A percentile compares a stretch with the other conserved stretches of the same genome.
Evolutionary conservation across 2,113 vertebrate genomes (phyloP).

Genomic region (Chloropsis cyanopogon): DNA sequence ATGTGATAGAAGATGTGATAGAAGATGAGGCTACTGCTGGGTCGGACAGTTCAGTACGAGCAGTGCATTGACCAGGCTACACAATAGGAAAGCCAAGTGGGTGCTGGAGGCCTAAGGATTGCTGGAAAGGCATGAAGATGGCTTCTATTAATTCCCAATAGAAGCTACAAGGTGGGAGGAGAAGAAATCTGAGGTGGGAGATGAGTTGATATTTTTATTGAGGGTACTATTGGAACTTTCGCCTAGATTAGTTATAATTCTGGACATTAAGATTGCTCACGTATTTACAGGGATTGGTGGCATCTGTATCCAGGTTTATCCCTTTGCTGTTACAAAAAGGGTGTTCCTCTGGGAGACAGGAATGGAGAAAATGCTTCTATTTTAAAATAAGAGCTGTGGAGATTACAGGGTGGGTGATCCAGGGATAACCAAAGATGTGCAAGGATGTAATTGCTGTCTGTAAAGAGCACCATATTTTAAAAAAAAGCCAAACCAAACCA

Average conservation of each 20-base stretch:
- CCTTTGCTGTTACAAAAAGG: background rate
- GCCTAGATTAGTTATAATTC: background rate
- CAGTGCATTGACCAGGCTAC: background rate
- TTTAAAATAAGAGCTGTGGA: background rate
- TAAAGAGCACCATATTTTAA: background rate
- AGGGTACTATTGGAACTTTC: background rate
- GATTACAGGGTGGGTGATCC: background rate
- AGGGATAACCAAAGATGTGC: background rate
- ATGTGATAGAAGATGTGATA: background rate
- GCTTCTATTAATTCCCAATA: background rate
- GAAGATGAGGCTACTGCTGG: background rate
- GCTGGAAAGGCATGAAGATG: background rate
- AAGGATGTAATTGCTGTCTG: background rate
- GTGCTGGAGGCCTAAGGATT: background rate
- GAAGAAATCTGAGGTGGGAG: background rate
- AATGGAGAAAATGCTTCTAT: background rate
- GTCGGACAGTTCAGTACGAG: fast-evolving
- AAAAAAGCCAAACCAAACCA: background rate
- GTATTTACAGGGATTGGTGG: background rate
- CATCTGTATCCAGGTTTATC: background rate
- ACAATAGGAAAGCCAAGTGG: background rate
- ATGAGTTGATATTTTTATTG: background rate
- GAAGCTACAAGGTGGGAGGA: background rate
- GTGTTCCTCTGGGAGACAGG: background rate
- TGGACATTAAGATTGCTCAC: background rate